phyloP scores from a whole-genome alignment of 1,140 invertebrate genomes.

The Drosophila obscura region DNA sequence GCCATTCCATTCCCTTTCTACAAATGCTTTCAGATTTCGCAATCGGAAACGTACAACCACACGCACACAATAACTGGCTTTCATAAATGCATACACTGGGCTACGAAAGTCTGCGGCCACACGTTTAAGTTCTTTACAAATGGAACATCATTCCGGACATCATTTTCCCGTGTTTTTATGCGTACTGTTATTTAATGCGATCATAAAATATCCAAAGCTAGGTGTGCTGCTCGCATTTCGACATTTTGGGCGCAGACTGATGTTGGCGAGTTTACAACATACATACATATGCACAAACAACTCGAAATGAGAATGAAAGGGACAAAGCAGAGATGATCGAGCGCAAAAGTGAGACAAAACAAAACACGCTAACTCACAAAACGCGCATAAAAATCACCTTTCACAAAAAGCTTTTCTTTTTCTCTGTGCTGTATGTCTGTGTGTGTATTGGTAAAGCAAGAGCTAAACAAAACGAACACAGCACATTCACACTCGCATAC shows the following conservation, averaged over 20 bases:
- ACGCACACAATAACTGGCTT: slow-evolving; percentile 7
- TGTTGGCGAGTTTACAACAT: slow-evolving; percentile 14
- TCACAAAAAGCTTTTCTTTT: slow-evolving; percentile 81
- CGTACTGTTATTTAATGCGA: too few species aligned
- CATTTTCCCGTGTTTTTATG: too few species aligned
- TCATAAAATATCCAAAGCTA: slow-evolving; percentile 2
- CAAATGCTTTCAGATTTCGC: slow-evolving; percentile 34
- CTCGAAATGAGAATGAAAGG: slow-evolving; percentile 53
- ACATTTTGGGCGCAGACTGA: slow-evolving; percentile 25
- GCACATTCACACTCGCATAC: slow-evolving; percentile 28
- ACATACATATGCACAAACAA: slow-evolving; percentile 37
- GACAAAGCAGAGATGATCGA: slow-evolving; percentile 33
- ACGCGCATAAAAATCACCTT: slow-evolving; percentile 72
- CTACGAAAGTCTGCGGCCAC: too few species aligned
- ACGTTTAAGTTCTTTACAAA: too few species aligned
- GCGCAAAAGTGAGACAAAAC: slow-evolving; percentile 39
- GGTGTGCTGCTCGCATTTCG: slow-evolving; percentile 24
- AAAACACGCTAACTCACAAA: slow-evolving; percentile 61
- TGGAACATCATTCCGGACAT: too few species aligned
- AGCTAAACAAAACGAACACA: slow-evolving; percentile 62
- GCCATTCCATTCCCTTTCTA: slow-evolving; percentile 37
- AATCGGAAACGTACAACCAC: slow-evolving; percentile 28
- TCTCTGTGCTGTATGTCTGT: slow-evolving; percentile 56
- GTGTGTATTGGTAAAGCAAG: slow-evolving; percentile 47
- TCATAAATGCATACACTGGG: slow-evolving; percentile 1